Evolutionary conservation across 2,797 vertebrate genomes (phyloP).

Genomic region (Danio aesculapii): DNA sequence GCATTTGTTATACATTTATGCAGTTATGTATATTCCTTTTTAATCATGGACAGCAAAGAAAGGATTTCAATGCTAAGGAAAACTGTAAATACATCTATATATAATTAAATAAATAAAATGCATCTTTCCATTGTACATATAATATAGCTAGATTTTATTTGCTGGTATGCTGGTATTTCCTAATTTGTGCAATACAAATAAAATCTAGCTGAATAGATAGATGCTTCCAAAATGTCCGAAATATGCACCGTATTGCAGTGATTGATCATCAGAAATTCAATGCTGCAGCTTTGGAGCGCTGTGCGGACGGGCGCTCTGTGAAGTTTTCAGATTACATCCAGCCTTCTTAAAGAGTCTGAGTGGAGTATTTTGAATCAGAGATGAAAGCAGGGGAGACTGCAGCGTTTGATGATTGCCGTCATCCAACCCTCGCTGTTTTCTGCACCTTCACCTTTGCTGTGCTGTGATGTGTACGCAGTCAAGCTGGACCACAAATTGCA

Average conservation of each 20-base stretch:
- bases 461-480: not conserved
- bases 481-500: not conserved
- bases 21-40: too few relatives aligned
- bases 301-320: not conserved
- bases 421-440: not conserved
- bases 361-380: not conserved
- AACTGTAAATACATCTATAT: too few relatives aligned
- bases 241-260: not conserved
- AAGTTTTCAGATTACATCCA: constrained; percentile 10
- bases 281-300: not conserved
- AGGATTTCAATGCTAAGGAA: too few relatives aligned
- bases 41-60: too few relatives aligned
- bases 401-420: not conserved
- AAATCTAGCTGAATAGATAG: not conserved
- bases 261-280: not conserved
- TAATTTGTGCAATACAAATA: not conserved
- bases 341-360: not conserved
- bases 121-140: not conserved
- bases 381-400: not conserved
- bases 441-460: not conserved
- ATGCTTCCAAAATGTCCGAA: not conserved
- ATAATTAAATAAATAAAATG: too few relatives aligned
- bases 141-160: not conserved
- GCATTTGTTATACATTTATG: too few relatives aligned
- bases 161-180: not conserved